A percentile compares a stretch with the other conserved stretches of the same genome.
These are phyloP conservation scores for Periphyllus acericola DNA, from an alignment of 2,888 invertebrate genomes.

Conservation along the genomic window DNA sequence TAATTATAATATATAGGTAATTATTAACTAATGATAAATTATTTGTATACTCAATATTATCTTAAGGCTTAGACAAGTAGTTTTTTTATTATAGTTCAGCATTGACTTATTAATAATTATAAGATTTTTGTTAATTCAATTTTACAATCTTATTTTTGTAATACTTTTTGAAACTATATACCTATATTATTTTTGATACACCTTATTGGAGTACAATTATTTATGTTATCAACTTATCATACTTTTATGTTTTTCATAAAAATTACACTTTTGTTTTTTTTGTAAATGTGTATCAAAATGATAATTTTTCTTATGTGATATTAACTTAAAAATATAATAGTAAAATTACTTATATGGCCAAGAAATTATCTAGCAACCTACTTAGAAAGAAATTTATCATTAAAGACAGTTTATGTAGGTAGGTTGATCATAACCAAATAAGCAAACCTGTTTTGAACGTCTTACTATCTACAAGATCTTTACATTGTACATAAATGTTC, in stretches of 20 bases:
- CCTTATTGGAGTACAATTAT: too few relatives aligned
- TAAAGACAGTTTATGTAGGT: constrained; percentile 50
- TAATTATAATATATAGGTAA: too few relatives aligned
- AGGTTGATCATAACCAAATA: constrained; percentile 59
- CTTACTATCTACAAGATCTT: constrained; percentile 29
- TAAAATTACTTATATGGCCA: constrained; percentile 14
- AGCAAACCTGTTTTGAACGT: constrained; percentile 47
- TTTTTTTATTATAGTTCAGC: too few relatives aligned
- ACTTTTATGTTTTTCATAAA: not conserved
- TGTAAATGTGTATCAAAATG: not conserved
- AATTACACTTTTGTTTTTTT: not conserved
- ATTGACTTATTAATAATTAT: too few relatives aligned
- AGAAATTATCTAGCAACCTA: constrained; percentile 33
- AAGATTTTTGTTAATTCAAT: too few relatives aligned
- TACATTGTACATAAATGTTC: not conserved
- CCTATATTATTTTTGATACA: too few relatives aligned
- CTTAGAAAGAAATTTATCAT: constrained; percentile 49
- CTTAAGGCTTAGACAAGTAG: not conserved
- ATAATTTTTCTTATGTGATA: not conserved
- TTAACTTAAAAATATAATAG: not conserved
- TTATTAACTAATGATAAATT: too few relatives aligned
- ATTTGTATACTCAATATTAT: not conserved
- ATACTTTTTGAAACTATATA: too few relatives aligned
- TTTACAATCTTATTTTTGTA: too few relatives aligned
- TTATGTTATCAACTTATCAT: not conserved